Base-by-base conservation (phyloP, 92 coral and sea anemone genomes). In the Siderastrea radians region DNA sequence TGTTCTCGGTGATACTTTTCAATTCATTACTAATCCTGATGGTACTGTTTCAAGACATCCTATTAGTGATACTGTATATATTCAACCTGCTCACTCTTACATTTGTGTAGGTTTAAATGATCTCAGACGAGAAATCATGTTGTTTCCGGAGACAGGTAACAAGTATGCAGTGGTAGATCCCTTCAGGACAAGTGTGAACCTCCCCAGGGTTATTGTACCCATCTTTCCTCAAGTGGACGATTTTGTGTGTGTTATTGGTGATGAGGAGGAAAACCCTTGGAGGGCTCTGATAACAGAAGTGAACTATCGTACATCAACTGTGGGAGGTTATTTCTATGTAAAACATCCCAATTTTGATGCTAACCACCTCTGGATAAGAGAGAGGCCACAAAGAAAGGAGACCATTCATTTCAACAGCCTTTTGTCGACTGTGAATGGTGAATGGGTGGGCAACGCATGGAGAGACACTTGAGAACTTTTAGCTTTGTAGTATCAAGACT, bases 321-420 rank as follows among this genome's bases (percentile, higher is more conserved):
- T 84, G 60, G 85, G 63, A 63, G 92, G 90, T 67, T 89, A 66
- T 75, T 89, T 89, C 85, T 89, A 84, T 77, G 79, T 89, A 54
- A 89, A 83, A 52, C 92, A 89, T 77, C 55, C 69, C 85, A 67
- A 84, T 72, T 89, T 84, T 77, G 75, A 84, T 83, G 77, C 15
- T 45, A 78, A 76, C 78, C 58, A 69, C 68, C 84, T 83, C 76
- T 89, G 92, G 92, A 61, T 84, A 76, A 89, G 80, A 66, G 89
- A 89, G 66, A 89, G 90, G 78, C 89, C 89, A 74, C 82, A 86
- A 77, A 82, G 88, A 49, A 89, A 89, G 76, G 83, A 89, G 88
- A 66, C 86, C 14, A 90, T 90, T 45, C 89, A 90, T 68, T 83
- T 85, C 78, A 75, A 49, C 19, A 85, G 93, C 59, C 80, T 89